Base-by-base conservation (phyloP, 2,113 vertebrate species). In the Dipodomys spectabilis region DNA sequence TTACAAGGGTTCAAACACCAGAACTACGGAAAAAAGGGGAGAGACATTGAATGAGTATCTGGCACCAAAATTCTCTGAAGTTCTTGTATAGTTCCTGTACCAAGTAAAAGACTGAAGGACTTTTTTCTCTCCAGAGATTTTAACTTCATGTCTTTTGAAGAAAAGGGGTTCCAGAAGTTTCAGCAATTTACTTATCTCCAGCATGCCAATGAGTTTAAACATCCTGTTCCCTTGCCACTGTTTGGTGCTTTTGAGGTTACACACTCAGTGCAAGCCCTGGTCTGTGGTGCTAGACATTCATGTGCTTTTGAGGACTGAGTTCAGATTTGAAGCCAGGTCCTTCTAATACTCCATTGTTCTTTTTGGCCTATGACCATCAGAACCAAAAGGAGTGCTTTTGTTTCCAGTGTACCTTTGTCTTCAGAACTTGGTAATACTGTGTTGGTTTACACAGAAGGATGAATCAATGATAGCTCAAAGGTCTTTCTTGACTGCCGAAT, bases 251-350 rank as follows among this genome's bases (percentile, higher is more conserved):
- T 53, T 62, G 19, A 82, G 18, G 44, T 28, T 49, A 44, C 53
- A 19, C 30, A 57, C 49, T 82, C 68, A 84, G 1, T 23, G 49
- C 28, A 28, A 88, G 27, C n/a, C 22, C 23, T 4, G 1, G 13
- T 27, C 19, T 65, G 82, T 32, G 11, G 3, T 18, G 35, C 28
- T 30, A 88, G 6, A 49, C 6, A 81, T 72, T 57, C 19, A 75
- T 35, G 20, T 71, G 8, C 30, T 60, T 69, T 92, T 84, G 82
- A 81, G 39, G 27, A 83, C 12, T 86, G 64, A 68, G 27, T 75
- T 12, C 65, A 32, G n/a, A 90, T 90, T 88, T 82, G 62, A 92
- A 95, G 80, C 44, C 57, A 87, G 57, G 53, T 90, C 57, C 68
- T 71, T 80, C 83, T 69, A 35, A 75, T 28, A n/a, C 2, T 13